Percentiles rank a stretch among this genome's conserved stretches.
Evolutionary conservation across 2,113 vertebrate genomes (phyloP).

Genomic region (Porphyrio hochstetteri): DNA sequence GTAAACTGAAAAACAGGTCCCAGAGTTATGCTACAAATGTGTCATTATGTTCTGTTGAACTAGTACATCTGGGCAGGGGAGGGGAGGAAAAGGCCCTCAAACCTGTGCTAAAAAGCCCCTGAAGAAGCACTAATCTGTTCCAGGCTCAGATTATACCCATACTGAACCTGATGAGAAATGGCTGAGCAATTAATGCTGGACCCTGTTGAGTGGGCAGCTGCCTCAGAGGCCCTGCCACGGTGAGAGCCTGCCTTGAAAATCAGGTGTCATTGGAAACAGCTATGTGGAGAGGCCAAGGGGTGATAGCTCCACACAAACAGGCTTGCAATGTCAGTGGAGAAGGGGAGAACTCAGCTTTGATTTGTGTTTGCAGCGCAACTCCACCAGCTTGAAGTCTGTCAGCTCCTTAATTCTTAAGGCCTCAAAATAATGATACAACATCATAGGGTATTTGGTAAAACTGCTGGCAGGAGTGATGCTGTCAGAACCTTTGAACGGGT

Average conservation of each 20-base stretch:
- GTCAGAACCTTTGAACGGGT: not conserved
- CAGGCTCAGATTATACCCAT: not conserved
- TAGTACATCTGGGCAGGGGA: not conserved
- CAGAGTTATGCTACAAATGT: not conserved
- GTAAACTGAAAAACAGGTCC: not conserved
- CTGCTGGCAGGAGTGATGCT: not conserved
- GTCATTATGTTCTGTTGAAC: not conserved
- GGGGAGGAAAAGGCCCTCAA: not conserved
- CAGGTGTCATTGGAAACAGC: not conserved
- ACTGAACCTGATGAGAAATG: not conserved
- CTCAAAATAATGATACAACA: not conserved
- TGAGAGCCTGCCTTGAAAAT: not conserved
- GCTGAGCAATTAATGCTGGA: not conserved
- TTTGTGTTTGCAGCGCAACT: not conserved
- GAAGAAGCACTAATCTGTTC: not conserved
- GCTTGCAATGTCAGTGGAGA: not conserved
- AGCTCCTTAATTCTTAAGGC: not conserved
- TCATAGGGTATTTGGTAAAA: not conserved
- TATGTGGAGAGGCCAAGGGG: not conserved
- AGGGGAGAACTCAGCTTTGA: not conserved
- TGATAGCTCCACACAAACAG: not conserved
- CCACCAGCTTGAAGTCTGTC: not conserved
- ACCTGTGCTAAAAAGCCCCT: not conserved
- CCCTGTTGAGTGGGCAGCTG: rapidly evolving
- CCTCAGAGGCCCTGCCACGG: not conserved